Evolutionary conservation across 2,113 vertebrate genomes (phyloP).

Genomic region (Numida meleagris): DNA sequence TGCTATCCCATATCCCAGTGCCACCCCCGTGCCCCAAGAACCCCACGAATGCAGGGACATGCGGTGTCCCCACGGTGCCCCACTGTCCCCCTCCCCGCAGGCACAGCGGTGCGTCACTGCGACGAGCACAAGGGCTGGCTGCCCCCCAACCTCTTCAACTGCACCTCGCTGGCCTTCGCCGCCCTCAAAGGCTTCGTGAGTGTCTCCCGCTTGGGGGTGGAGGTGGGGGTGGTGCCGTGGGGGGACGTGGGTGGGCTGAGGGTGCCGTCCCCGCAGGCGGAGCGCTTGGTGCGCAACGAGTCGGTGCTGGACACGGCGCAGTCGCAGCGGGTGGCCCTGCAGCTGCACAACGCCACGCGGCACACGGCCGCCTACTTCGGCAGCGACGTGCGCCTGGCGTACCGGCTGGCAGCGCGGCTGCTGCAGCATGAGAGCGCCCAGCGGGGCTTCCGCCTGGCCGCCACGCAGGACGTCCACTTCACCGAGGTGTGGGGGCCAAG

Average conservation of each 20-base stretch:
- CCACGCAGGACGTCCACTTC: constrained; percentile 94
- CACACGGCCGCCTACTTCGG: constrained; percentile 83
- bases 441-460: constrained; percentile 89
- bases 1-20: not conserved
- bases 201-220: not conserved
- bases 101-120: constrained; percentile 93
- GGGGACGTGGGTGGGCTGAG: not conserved
- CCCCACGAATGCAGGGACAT: not conserved
- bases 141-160: constrained; percentile 94
- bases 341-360: constrained; percentile 85
- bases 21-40: not conserved
- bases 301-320: constrained; percentile 81
- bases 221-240: accelerated
- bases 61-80: not conserved
- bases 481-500: constrained; percentile 82
- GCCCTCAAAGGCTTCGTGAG: constrained; percentile 88
- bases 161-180: constrained; percentile 88
- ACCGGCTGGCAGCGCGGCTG: constrained; percentile 83
- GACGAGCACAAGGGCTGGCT: constrained; percentile 97
- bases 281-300: constrained; percentile 80
- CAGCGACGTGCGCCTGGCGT: constrained; percentile 90
- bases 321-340: constrained; percentile 80
- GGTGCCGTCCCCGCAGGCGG: constrained; percentile 73
- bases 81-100: constrained; percentile 60
- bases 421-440: constrained; percentile 89